Base-by-base conservation (phyloP, 2,113 vertebrate species). In the Tragelaphus strepsiceros region DNA sequence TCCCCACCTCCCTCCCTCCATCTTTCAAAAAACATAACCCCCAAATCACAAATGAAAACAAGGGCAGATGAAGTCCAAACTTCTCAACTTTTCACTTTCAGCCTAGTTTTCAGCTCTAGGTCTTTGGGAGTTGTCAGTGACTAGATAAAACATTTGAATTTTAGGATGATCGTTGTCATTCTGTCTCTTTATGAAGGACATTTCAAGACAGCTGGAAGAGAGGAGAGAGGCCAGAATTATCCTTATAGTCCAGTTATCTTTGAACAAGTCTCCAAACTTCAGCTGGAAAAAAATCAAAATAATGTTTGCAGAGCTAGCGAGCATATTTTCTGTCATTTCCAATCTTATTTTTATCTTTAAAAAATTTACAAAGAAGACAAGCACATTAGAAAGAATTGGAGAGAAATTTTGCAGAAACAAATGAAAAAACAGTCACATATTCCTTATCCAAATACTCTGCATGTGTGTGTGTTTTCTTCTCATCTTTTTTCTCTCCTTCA, bases 241-340 rank as follows among this genome's bases (percentile, higher is more conserved):
- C 93, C 14, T 39, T 94, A 96, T 64, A 90, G 85, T 91, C 46
- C 91, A 86, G 96, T 92, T 58, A 35, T 96, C 84, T 97, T 90
- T 91, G 95, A 97, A 86, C 39, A 97, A 97, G 49, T 3, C 35
- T 59, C 85, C 39, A 90, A 90, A 90, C 82, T 30, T 90, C 83
- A 90, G 17, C 1, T 98, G 94, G 77, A 91, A 97, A 98, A 98
- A 98, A 43, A 77, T 95, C 62, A 97, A 97, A 94, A 91, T 61
- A 64, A 28, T 56, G 5, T 96, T 91, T 97, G 12, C 74, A 92
- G 49, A 96, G 88, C 84, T 92, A 97, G 58, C 35, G 49, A 96
- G 77, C 59, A 46, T 82, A 85, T 88, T 64, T 97, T 92, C 89
- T 94, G 35, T 92, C 77, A 32, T 95, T 71, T 95, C 51, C 26